Percentiles rank a stretch among this genome's conserved stretches.
Conservation (phyloP, 2,888 invertebrate genomes). For the Timema podura region DNA sequence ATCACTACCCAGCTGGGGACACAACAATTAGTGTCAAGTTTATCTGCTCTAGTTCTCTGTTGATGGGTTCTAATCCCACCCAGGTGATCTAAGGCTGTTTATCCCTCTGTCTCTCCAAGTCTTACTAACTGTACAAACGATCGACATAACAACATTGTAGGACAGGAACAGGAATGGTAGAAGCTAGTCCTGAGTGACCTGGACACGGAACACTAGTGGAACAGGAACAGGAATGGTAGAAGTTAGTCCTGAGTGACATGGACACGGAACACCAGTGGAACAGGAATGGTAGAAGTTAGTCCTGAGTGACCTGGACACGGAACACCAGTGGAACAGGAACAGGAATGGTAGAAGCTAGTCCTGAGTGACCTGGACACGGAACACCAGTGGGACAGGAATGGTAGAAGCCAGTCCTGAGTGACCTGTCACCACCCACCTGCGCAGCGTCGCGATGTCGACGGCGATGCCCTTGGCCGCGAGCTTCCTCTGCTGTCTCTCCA, state of each 20-base stretch:
- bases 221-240: slow-evolving; percentile 98
- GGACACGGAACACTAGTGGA: too few relatives aligned
- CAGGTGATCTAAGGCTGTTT: too few relatives aligned
- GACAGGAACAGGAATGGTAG: slow-evolving; percentile 97
- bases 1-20: too few relatives aligned
- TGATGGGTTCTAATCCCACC: too few relatives aligned
- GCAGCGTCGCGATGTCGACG: slow-evolving; percentile 79
- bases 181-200: slow-evolving; percentile 95
- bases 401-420: slow-evolving; percentile 96
- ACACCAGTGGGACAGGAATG: slow-evolving; percentile 96
- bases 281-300: slow-evolving; percentile 96
- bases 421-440: slow-evolving; percentile 91
- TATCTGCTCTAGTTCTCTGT: too few relatives aligned
- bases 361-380: slow-evolving; percentile 97
- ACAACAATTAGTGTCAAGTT: too few relatives aligned
- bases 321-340: slow-evolving; percentile 97
- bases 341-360: slow-evolving; percentile 96
- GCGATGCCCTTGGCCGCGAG: slow-evolving; percentile 86
- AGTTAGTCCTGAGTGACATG: slow-evolving; percentile 97
- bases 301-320: too few relatives aligned
- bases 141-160: slow-evolving; percentile 97
- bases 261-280: slow-evolving; percentile 95
- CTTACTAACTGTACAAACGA: slow-evolving; percentile 40
- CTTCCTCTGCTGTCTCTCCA: slow-evolving; percentile 89
- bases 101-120: too few relatives aligned